Evolutionary conservation across 2,888 invertebrate genomes (phyloP).

Genomic region (Dasypolia templi): DNA sequence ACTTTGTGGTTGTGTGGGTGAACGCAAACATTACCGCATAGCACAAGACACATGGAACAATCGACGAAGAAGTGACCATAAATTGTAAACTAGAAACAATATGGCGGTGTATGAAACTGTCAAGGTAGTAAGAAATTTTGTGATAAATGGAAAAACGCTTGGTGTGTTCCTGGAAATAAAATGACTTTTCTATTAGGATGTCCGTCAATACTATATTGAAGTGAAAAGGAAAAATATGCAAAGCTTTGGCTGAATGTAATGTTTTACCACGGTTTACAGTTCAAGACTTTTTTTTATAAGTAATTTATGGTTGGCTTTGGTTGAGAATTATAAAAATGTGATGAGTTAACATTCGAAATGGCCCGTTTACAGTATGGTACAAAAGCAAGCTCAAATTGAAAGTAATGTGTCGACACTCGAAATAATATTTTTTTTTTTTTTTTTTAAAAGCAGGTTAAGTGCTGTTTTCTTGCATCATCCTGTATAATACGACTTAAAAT

Average conservation of each 20-base stretch:
- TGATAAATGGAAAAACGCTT: not conserved
- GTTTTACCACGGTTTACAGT: slow-evolving; percentile 7
- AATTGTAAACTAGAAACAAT: not conserved
- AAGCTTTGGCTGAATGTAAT: slow-evolving; percentile 10
- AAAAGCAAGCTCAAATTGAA: not conserved
- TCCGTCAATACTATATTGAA: not conserved
- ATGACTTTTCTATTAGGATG: not conserved
- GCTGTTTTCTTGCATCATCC: slow-evolving; percentile 6
- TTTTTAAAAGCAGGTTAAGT: not conserved
- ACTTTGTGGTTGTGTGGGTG: not conserved
- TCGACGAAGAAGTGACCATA: not conserved
- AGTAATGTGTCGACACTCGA: not conserved
- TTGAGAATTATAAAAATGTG: not conserved
- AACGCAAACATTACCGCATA: not conserved
- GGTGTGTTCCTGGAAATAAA: not conserved
- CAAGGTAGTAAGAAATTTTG: not conserved
- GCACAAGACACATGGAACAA: not conserved
- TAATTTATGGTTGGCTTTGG: not conserved
- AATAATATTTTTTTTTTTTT: not conserved
- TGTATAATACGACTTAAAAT: not conserved
- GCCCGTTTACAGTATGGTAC: not conserved
- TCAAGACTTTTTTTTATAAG: slow-evolving; percentile 11
- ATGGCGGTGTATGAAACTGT: not conserved
- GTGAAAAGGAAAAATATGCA: slow-evolving; percentile 4
- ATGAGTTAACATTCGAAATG: not conserved